Conservation (phyloP, 1,140 invertebrate genomes). For the Hesperophylax magnus region DNA sequence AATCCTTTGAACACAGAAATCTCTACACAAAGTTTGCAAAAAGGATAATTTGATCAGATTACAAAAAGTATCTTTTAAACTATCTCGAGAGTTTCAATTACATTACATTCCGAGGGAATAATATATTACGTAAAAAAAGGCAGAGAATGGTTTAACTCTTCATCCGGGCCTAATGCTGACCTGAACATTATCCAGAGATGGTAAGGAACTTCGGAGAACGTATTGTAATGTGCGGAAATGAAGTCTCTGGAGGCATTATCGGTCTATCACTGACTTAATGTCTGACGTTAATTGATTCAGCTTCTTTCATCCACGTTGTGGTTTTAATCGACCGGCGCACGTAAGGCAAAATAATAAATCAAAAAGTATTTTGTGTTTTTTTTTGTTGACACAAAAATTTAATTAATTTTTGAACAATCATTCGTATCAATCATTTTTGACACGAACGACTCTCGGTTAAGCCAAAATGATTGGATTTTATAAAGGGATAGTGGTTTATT, state of each 20-base stretch:
- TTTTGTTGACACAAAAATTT: too few species aligned
- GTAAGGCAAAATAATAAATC: neutral
- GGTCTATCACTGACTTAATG: constrained; percentile 37
- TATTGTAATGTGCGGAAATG: constrained; percentile 16
- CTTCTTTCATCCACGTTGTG: constrained; percentile 14
- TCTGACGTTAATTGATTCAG: constrained; percentile 30
- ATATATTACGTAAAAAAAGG: neutral
- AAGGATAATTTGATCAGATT: too few species aligned
- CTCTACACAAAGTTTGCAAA: too few species aligned
- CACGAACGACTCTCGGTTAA: too few species aligned
- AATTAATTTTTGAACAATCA: too few species aligned
- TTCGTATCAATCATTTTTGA: too few species aligned
- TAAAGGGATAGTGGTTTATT: too few species aligned
- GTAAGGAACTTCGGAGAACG: neutral
- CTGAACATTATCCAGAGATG: constrained; percentile 16
- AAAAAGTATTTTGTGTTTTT: neutral
- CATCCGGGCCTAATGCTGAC: constrained; percentile 29
- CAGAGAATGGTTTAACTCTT: neutral
- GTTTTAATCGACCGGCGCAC: neutral
- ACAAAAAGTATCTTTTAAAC: too few species aligned
- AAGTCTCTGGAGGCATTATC: constrained; percentile 20
- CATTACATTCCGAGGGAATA: too few species aligned
- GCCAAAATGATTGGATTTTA: too few species aligned
- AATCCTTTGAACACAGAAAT: too few species aligned
- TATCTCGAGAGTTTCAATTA: too few species aligned